Percentiles rank a stretch among this genome's conserved stretches.
Conservation (phyloP, 2,113 vertebrate genomes). For the Vidua chalybeata region DNA sequence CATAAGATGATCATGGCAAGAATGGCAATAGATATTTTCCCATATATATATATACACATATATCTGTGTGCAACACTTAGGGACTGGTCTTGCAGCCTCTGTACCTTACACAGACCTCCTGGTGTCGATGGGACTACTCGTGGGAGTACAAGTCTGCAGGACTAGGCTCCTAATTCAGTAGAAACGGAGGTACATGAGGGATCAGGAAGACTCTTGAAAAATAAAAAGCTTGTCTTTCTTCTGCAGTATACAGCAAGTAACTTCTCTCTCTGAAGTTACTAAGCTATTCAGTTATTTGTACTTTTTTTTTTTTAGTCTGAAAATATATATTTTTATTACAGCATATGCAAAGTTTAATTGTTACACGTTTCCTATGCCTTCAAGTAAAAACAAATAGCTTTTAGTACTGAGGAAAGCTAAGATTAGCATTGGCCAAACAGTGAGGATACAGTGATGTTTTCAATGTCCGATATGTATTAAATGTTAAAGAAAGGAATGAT, state of each 20-base stretch:
- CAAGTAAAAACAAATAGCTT: conserved; percentile 57
- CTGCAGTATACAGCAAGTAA: conserved; percentile 34
- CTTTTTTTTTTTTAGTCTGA: conserved; percentile 62
- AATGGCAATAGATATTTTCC: conserved; percentile 3
- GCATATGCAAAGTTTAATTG: conserved; percentile 53
- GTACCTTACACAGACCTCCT: background rate
- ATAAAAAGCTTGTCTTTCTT: conserved; percentile 46
- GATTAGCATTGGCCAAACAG: conserved; percentile 70
- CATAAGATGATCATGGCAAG: conserved; percentile 43
- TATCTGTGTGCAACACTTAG: conserved; percentile 34
- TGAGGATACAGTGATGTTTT: conserved; percentile 60
- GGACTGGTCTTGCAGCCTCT: conserved; percentile 33
- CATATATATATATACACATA: background rate
- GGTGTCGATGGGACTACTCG: background rate
- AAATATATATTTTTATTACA: conserved; percentile 66
- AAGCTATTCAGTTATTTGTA: conserved; percentile 67
- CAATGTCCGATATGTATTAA: conserved; percentile 60
- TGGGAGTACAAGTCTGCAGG: conserved; percentile 9
- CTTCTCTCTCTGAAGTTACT: conserved; percentile 51
- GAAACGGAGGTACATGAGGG: conserved; percentile 44
- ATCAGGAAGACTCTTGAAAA: conserved; percentile 53
- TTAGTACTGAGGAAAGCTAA: conserved; percentile 52
- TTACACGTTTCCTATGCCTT: conserved; percentile 35
- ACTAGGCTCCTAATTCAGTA: conserved; percentile 35
- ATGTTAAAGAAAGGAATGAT: conserved; percentile 75